Percentiles rank a stretch among this genome's conserved stretches.
phyloP scores from a whole-genome alignment of 2,888 invertebrate genomes.

The Notodonta dromedarius region DNA sequence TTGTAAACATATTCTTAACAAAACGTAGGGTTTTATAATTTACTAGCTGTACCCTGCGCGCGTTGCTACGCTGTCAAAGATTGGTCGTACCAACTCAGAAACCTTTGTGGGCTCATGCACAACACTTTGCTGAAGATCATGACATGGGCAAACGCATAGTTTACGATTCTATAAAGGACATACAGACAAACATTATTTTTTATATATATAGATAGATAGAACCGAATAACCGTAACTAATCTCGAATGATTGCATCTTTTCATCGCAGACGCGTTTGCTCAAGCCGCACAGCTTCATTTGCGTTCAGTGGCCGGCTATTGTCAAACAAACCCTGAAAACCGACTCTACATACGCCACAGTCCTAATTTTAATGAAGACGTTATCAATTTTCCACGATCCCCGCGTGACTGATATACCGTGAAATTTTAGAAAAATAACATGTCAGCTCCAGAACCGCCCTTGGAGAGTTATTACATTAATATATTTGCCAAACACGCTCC shows the following conservation, averaged over 20 bases:
- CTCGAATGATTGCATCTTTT: conserved; percentile 2
- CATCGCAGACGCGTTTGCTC: conserved; percentile 8
- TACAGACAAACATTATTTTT: too few relatives aligned
- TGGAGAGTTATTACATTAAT: conserved; percentile 79
- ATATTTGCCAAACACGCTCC: conserved; percentile 82
- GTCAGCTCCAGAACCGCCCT: conserved; percentile 68
- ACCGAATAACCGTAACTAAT: conserved; percentile 11
- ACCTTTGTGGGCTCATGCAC: too few relatives aligned
- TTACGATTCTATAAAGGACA: too few relatives aligned
- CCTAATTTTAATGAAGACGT: conserved; percentile 70
- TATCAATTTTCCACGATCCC: conserved; percentile 69
- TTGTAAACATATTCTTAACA: too few relatives aligned
- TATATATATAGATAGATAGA: too few relatives aligned
- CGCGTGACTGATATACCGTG: conserved; percentile 78
- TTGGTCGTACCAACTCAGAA: too few relatives aligned
- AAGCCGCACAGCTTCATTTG: conserved; percentile 37
- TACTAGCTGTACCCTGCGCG: too few relatives aligned
- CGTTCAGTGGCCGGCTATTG: conserved; percentile 42
- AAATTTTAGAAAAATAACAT: conserved; percentile 79
- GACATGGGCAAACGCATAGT: too few relatives aligned
- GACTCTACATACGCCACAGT: conserved; percentile 20
- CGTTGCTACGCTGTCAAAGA: too few relatives aligned
- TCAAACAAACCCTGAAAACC: conserved; percentile 40
- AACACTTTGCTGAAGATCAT: too few relatives aligned
- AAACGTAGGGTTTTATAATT: background rate